These are phyloP conservation scores for Oxyteleia sp. DNA, from an alignment of 2,888 invertebrate genomes.

Conservation along the genomic window DNA sequence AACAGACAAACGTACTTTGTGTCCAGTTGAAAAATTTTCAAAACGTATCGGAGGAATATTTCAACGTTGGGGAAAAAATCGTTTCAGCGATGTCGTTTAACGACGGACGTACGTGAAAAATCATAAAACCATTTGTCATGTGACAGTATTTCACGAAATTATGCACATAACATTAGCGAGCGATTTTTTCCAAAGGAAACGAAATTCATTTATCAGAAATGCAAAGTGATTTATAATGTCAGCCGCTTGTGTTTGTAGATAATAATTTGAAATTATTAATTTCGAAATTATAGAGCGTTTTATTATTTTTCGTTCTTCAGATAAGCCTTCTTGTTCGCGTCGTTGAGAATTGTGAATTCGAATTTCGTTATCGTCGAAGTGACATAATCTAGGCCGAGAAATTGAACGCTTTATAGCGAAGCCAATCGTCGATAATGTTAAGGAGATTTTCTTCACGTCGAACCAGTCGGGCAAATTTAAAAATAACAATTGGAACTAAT, in stretches of 20 bases:
- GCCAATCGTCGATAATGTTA: too few relatives aligned
- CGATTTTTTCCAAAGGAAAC: constrained; percentile 34
- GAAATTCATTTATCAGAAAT: constrained; percentile 60
- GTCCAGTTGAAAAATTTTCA: constrained; percentile 30
- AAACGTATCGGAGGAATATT: constrained; percentile 20
- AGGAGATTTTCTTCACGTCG: too few relatives aligned
- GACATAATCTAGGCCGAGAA: too few relatives aligned
- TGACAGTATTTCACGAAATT: constrained; percentile 36
- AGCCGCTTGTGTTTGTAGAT: constrained; percentile 35
- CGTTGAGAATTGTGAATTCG: constrained; percentile 31
- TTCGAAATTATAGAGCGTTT: constrained; percentile 24
- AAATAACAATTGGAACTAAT: too few relatives aligned
- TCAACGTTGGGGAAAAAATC: constrained; percentile 26
- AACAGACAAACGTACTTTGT: constrained; percentile 41
- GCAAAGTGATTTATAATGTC: constrained; percentile 60
- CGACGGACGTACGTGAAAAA: constrained; percentile 26
- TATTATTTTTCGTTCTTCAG: constrained; percentile 41
- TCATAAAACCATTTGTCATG: constrained; percentile 46
- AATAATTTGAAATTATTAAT: constrained; percentile 44
- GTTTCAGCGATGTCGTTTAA: constrained; percentile 12
- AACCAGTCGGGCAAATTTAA: too few relatives aligned
- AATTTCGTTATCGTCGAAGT: constrained; percentile 28
- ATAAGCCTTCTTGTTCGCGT: constrained; percentile 41
- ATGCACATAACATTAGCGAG: constrained; percentile 44
- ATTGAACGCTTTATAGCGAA: too few relatives aligned